These are phyloP conservation scores for Thereva nobilitata DNA, from an alignment of 2,888 invertebrate species.

Conservation along the genomic window DNA sequence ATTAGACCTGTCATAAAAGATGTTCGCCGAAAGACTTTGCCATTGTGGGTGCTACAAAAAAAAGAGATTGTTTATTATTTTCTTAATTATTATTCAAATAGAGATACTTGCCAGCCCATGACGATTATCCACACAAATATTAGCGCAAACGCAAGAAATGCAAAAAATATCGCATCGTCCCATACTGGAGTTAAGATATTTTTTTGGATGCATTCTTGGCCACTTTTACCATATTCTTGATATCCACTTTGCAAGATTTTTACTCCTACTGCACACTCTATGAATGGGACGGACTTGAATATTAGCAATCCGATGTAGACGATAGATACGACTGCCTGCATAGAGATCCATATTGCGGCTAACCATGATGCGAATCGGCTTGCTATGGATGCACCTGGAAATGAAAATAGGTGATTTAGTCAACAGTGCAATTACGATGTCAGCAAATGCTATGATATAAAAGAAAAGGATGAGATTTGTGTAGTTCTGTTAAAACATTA, in stretches of 20 bases:
- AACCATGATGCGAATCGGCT: slow-evolving; percentile 58
- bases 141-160: slow-evolving; percentile 53
- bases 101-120: slow-evolving; percentile 53
- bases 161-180: slow-evolving; percentile 56
- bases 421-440: no score
- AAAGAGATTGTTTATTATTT: slow-evolving; percentile 7
- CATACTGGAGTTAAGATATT: slow-evolving; percentile 58
- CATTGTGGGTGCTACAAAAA: slow-evolving; percentile 54
- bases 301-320: slow-evolving; percentile 56
- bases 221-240: slow-evolving; percentile 50
- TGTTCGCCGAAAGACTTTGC: slow-evolving; percentile 54
- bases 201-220: slow-evolving; percentile 55
- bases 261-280: slow-evolving; percentile 53
- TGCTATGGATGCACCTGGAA: slow-evolving; percentile 55
- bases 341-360: slow-evolving; percentile 56
- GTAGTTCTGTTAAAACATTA: no score
- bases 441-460: no score
- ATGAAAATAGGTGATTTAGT: background rate
- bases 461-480: no score
- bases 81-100: slow-evolving; percentile 7
- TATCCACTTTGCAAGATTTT: slow-evolving; percentile 54
- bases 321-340: slow-evolving; percentile 56
- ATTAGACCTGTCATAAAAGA: slow-evolving; percentile 53
- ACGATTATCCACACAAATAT: slow-evolving; percentile 56
- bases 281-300: slow-evolving; percentile 55